Percentiles rank a stretch among this genome's conserved stretches.
These are phyloP conservation scores for Rhagoletis pomonella DNA, from an alignment of 1,140 invertebrate genomes.

Conservation along the genomic window DNA sequence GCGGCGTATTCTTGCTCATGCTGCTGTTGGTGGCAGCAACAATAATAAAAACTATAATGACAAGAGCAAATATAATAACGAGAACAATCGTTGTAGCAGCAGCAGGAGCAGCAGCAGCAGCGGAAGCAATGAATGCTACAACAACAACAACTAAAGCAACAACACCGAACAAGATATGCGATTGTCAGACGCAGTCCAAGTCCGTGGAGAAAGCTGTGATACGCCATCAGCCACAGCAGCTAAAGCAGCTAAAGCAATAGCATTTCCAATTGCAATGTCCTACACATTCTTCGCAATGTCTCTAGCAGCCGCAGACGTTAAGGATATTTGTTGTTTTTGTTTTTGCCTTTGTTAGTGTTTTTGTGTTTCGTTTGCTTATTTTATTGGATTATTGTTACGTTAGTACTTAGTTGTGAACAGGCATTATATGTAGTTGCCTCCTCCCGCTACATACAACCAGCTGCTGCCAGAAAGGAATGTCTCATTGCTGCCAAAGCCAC, in stretches of 20 bases:
- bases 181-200: not conserved
- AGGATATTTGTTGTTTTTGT: not conserved
- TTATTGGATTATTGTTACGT: slow-evolving; percentile 32
- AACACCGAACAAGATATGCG: not conserved
- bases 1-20: not conserved
- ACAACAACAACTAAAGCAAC: not conserved
- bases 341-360: not conserved
- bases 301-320: not conserved
- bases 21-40: slow-evolving; percentile 18
- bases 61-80: not conserved
- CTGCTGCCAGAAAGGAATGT: too few species aligned
- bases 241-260: not conserved
- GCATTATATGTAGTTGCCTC: not conserved
- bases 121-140: not conserved
- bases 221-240: not conserved
- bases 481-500: not conserved
- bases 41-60: slow-evolving; percentile 13
- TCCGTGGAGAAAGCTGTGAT: too few species aligned
- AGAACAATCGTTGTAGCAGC: not conserved
- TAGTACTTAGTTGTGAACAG: not conserved
- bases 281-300: not conserved
- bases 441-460: not conserved
- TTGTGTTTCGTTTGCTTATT: not conserved
- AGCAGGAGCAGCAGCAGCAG: not conserved
- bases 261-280: not conserved